Evolutionary conservation across 2,888 invertebrate species (phyloP).

Genomic region (Aporophyla nigra): DNA sequence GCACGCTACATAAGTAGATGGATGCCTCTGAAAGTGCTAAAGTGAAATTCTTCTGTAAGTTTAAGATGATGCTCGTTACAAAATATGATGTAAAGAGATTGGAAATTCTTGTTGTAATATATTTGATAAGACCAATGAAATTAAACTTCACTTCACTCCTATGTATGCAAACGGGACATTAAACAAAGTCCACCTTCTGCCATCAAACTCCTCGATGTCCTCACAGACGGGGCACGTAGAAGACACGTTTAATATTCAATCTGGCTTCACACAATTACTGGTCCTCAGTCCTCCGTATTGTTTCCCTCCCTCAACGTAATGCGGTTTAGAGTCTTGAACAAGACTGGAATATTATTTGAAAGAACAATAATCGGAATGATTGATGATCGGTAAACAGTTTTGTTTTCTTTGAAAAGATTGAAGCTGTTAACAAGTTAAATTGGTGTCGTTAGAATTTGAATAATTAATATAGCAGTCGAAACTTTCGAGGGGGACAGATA

Average conservation of each 20-base stretch:
- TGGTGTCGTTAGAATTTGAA: slow-evolving; percentile 32
- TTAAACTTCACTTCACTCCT: background rate
- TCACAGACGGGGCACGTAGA: slow-evolving; percentile 53
- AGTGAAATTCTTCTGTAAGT: too few relatives aligned
- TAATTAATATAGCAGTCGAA: slow-evolving; percentile 17
- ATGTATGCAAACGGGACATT: background rate
- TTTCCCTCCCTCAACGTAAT: slow-evolving; percentile 53
- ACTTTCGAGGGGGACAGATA: slow-evolving; percentile 11
- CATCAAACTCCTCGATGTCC: background rate
- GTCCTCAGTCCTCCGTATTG: slow-evolving; percentile 56
- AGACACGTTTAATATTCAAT: slow-evolving; percentile 65
- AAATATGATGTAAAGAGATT: background rate
- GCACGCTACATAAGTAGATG: too few relatives aligned
- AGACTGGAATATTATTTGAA: slow-evolving; percentile 57
- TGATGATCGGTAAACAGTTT: slow-evolving; percentile 56
- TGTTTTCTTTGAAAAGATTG: slow-evolving; percentile 49
- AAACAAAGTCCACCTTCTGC: slow-evolving; percentile 40
- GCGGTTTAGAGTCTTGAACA: slow-evolving; percentile 60
- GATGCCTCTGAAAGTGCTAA: too few relatives aligned
- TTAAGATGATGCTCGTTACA: background rate
- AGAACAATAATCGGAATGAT: slow-evolving; percentile 53
- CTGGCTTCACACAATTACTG: slow-evolving; percentile 66
- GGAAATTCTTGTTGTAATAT: background rate
- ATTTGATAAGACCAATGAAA: background rate
- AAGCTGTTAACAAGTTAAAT: slow-evolving; percentile 47